These are phyloP conservation scores for Argya squamiceps DNA, from an alignment of 2,797 vertebrate genomes.

Conservation along the genomic window DNA sequence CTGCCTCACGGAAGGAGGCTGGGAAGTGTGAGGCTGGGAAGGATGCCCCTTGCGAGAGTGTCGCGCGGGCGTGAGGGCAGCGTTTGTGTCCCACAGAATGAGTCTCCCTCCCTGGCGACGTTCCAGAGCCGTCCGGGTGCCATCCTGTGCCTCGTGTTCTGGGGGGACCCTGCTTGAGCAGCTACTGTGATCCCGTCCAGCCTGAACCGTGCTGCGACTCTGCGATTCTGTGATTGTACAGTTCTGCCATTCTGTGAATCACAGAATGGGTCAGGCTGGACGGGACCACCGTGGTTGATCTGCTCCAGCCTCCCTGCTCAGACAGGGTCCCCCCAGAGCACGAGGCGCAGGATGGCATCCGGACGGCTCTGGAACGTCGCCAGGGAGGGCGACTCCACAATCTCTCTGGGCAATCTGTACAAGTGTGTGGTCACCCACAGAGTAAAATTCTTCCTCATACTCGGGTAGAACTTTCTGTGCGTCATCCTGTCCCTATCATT, in stretches of 20 bases:
- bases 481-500: rapidly evolving
- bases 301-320: neutral
- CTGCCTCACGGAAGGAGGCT: too few relatives aligned
- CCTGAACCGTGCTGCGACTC: too few relatives aligned
- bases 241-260: neutral
- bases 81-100: neutral
- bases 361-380: neutral
- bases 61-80: rapidly evolving
- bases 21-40: rapidly evolving
- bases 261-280: neutral
- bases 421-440: neutral
- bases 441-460: neutral
- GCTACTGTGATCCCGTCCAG: rapidly evolving
- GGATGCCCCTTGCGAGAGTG: rapidly evolving
- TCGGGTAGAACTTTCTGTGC: neutral
- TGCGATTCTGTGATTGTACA: neutral
- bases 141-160: neutral
- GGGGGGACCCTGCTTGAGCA: neutral
- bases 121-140: neutral
- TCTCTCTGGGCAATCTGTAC: neutral
- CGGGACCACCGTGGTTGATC: rapidly evolving
- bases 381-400: neutral
- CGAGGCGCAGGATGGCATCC: rapidly evolving
- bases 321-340: neutral
- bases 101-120: rapidly evolving